A percentile compares a stretch with the other conserved stretches of the same genome.
Conservation (phyloP, 2,797 vertebrate genomes). For the Semotilus atromaculatus region DNA sequence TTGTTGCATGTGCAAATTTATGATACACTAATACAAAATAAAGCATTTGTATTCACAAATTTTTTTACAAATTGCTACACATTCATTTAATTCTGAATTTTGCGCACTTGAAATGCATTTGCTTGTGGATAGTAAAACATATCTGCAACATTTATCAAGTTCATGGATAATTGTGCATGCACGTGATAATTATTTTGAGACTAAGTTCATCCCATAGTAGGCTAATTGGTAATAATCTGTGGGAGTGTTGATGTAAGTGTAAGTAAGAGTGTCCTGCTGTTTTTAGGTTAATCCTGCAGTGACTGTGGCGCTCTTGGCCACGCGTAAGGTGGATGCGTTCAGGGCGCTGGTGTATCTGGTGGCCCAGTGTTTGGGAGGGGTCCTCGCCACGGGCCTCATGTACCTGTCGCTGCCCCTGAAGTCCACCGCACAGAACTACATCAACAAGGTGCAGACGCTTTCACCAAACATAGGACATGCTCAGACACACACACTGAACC, state of each 20-base stretch:
- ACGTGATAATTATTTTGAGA: no score
- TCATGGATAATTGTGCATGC: no score
- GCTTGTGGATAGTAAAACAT: no score
- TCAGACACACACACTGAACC: background rate
- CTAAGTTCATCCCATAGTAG: background rate
- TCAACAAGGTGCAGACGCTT: constrained; percentile 74
- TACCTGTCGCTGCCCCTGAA: constrained; percentile 76
- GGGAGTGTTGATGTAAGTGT: background rate
- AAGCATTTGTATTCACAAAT: no score
- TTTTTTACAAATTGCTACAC: no score
- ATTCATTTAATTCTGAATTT: no score
- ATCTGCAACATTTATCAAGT: no score
- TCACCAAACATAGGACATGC: background rate
- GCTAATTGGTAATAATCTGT: background rate
- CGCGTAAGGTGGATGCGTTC: constrained; percentile 77
- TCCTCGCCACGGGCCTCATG: constrained; percentile 75
- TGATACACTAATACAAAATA: no score
- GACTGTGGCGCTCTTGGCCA: constrained; percentile 82
- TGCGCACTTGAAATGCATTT: no score
- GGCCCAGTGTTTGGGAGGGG: constrained; percentile 84
- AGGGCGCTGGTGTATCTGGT: constrained; percentile 70
- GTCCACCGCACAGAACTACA: constrained; percentile 68
- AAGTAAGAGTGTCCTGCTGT: constrained; percentile 13
- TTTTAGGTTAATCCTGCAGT: constrained; percentile 83
- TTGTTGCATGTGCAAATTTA: no score